Conservation (phyloP, 1,140 invertebrate species). For the Rhagoletis pomonella region DNA sequence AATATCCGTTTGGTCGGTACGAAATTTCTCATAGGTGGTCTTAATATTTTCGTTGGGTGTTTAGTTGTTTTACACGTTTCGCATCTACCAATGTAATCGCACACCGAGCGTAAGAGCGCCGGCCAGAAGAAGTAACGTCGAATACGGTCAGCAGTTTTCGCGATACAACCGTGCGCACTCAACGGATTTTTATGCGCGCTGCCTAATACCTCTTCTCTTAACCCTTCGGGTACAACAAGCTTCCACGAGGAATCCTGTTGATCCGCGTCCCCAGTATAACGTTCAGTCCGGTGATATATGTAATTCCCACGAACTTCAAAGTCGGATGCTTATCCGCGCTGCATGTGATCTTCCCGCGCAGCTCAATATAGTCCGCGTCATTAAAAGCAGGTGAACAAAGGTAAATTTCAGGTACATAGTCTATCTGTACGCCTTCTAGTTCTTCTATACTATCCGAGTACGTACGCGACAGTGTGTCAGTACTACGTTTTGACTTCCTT, state of each 20-base stretch:
- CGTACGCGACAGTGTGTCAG: neutral
- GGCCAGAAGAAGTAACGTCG: no score
- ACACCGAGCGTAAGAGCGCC: no score
- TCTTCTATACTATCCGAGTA: neutral
- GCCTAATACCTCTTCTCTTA: neutral
- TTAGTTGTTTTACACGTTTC: no score
- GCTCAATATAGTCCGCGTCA: neutral
- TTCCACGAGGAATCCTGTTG: slow-evolving; percentile 11
- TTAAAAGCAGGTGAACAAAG: neutral
- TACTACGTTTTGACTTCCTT: neutral
- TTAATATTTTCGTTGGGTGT: no score
- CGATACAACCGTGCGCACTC: neutral
- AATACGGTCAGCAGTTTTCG: neutral
- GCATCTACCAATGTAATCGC: no score
- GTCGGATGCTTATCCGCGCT: neutral
- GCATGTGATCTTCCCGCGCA: neutral
- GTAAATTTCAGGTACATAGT: neutral
- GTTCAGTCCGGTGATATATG: neutral
- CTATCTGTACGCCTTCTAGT: neutral
- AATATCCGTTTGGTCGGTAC: neutral
- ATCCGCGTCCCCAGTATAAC: neutral
- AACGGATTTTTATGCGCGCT: neutral
- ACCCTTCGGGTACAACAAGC: neutral
- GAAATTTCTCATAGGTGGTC: no score
- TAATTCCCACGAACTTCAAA: neutral